Base-by-base conservation (phyloP, 1,140 invertebrate genomes). In the Venustaconcha ellipsiformis region DNA sequence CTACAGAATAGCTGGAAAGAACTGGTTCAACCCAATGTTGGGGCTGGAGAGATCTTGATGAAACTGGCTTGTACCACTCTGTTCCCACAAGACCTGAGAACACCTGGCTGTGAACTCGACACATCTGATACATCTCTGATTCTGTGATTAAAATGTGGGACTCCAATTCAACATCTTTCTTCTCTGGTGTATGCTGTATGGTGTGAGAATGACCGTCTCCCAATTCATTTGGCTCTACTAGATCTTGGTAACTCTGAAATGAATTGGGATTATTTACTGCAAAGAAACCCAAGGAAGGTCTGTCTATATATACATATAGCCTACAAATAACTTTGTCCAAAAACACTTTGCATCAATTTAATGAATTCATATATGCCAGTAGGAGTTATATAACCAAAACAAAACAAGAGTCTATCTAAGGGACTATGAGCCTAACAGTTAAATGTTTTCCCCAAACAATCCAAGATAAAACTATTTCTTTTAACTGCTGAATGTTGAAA, bases 241-340 rank as follows among this genome's bases (percentile, higher is more conserved):
- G 74, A 76, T 92, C 91, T 55, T 84, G 77, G 80, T 89, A 91
- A 30, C 89, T 88, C 59, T 88, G 72, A 30, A 75, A 78, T 56
- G 23, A 18, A 48, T 48, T 6, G 11, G 37, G 37, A 8, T 48
- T 48, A 48, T 48, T 48, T 48, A 48, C 37, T 48, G 0, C 37
- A 48, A 48, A 48, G 8, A 48, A 48, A 48, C 37, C 37, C 37
- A 48, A 48, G 6, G 37, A 48, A 48, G 37, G 11, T 48, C 37
- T 6, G 11, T 30, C 6, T 48, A 1, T 6, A 48, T 11, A 11
- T 48, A 48, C 37, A 48, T 48, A 11, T 8, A 48, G 11, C 37
- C 37, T 48, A 48, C 11, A 48, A 48, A 11, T 0, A 48, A 48
- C 37, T 48, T 48, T 37, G 37, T 37, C 6, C 11, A 48, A 8